Evolutionary conservation across 2,113 vertebrate genomes (phyloP).

Genomic region (Hippocampus mohnikei): DNA sequence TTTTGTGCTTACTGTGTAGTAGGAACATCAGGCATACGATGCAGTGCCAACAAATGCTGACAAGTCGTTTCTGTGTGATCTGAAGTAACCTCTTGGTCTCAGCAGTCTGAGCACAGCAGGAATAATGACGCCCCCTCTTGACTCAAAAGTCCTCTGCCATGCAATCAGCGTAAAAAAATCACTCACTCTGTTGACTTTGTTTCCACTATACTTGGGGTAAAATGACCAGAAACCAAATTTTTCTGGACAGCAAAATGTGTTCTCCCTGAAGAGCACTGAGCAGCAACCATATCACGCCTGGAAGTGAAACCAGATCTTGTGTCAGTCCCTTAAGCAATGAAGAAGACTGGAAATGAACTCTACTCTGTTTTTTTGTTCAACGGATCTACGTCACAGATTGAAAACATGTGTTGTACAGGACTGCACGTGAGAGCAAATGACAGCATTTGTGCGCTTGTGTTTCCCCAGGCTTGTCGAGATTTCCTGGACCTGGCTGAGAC

Average conservation of each 20-base stretch:
- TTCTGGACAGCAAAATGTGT: neutral
- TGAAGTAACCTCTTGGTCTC: constrained; percentile 53
- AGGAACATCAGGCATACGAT: constrained; percentile 16
- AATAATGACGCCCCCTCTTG: constrained; percentile 27
- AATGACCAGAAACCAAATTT: constrained; percentile 24
- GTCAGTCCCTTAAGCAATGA: neutral
- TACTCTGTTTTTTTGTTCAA: neutral
- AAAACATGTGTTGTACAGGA: no score
- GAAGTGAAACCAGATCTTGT: neutral
- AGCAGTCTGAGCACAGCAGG: constrained; percentile 27
- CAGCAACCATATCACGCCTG: neutral
- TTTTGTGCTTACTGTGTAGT: constrained; percentile 15
- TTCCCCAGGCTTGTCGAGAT: constrained; percentile 91
- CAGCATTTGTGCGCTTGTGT: constrained; percentile 4
- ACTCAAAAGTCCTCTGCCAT: constrained; percentile 11
- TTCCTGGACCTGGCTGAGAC: constrained; percentile 92
- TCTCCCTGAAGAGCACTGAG: neutral
- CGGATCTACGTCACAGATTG: neutral
- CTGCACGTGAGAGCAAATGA: neutral
- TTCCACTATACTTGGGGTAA: constrained; percentile 8
- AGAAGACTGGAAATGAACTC: neutral
- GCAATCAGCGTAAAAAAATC: constrained; percentile 26
- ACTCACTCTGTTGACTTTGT: constrained; percentile 14
- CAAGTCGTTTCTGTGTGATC: constrained; percentile 43
- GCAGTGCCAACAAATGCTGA: constrained; percentile 40